Evolutionary conservation across 2,888 invertebrate genomes (phyloP).

Genomic region (Cheilosia vernalis): DNA sequence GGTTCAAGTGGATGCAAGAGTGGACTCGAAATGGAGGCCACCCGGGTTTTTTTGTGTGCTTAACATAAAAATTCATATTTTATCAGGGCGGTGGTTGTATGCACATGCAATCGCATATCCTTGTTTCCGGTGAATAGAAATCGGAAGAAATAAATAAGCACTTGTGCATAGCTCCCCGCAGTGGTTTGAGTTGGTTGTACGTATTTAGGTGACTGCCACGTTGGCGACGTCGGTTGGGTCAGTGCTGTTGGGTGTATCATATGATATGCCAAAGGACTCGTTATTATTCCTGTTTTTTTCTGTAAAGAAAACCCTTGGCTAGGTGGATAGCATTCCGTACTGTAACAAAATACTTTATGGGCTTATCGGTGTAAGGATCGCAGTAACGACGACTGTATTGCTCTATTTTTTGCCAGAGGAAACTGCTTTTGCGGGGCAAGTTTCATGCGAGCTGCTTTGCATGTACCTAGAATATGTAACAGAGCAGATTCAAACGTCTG

Average conservation of each 20-base stretch:
- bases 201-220: background rate
- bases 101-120: constrained; percentile 75
- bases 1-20: constrained; percentile 57
- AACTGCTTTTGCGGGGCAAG: background rate
- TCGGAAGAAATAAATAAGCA: constrained; percentile 74
- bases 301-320: background rate
- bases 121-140: constrained; percentile 72
- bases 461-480: background rate
- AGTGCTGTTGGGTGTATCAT: constrained; percentile 3
- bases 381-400: constrained; percentile 17
- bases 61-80: constrained; percentile 73
- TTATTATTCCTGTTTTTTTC: background rate
- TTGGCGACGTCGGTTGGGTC: background rate
- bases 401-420: constrained; percentile 1
- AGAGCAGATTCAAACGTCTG: background rate
- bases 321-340: constrained; percentile 27
- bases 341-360: constrained; percentile 67
- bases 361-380: constrained; percentile 59
- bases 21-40: constrained; percentile 52
- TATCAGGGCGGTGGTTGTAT: constrained; percentile 62
- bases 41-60: constrained; percentile 52
- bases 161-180: constrained; percentile 35
- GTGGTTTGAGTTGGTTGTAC: constrained; percentile 3
- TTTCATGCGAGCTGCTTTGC: background rate
- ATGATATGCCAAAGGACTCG: background rate